phyloP scores from a whole-genome alignment of 2,888 invertebrate genomes.

The Aphidius colemani region DNA sequence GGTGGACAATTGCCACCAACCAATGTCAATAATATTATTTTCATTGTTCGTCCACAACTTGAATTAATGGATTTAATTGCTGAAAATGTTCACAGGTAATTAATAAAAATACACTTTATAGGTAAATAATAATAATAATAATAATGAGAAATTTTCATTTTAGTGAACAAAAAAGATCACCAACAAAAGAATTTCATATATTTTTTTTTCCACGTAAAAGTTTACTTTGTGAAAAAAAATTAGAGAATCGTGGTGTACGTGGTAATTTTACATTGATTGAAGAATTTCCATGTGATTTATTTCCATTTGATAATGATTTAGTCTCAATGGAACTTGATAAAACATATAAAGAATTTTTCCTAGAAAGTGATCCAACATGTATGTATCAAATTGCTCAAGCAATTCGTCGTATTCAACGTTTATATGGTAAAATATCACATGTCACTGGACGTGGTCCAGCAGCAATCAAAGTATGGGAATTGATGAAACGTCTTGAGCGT shows the following conservation, averaged over 20 bases:
- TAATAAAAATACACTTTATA: no score
- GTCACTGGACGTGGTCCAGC: constrained; percentile 89
- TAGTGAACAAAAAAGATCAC: constrained; percentile 62
- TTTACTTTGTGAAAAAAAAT: constrained; percentile 82
- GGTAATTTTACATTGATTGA: constrained; percentile 77
- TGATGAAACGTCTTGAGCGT: constrained; percentile 74
- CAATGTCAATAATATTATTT: constrained; percentile 83
- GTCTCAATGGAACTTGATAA: constrained; percentile 88
- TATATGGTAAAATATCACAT: constrained; percentile 87
- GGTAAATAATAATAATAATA: background rate
- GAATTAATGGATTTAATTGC: constrained; percentile 84
- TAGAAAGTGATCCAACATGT: constrained; percentile 89
- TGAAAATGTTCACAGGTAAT: constrained; percentile 71
- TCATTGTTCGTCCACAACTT: constrained; percentile 82
- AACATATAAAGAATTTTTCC: constrained; percentile 79
- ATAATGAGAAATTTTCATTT: constrained; percentile 23
- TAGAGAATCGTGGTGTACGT: constrained; percentile 81
- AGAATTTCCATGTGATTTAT: constrained; percentile 86
- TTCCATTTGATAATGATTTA: constrained; percentile 90
- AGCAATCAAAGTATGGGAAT: constrained; percentile 87
- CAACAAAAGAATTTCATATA: constrained; percentile 78
- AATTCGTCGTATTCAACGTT: constrained; percentile 79
- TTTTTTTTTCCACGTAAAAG: constrained; percentile 89
- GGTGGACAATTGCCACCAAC: constrained; percentile 71
- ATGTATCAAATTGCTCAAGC: constrained; percentile 88